Evolutionary conservation across 2,888 invertebrate genomes (phyloP).

Genomic region (Cactoblastis cactorum): DNA sequence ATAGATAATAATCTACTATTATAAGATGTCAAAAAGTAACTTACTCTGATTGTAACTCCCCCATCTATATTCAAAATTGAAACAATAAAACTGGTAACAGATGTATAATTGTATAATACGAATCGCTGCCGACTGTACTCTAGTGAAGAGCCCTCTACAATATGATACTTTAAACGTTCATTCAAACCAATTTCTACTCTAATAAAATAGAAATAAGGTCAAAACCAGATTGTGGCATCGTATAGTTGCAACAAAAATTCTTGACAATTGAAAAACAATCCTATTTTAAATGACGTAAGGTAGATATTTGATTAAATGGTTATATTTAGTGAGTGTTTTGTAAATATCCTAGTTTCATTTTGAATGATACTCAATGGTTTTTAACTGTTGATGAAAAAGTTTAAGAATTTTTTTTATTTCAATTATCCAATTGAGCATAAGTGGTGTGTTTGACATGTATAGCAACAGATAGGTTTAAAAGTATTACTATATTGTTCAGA

Average conservation of each 20-base stretch:
- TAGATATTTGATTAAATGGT: background rate
- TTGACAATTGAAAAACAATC: background rate
- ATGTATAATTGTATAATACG: background rate
- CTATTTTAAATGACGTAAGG: background rate
- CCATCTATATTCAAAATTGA: background rate
- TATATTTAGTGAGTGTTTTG: background rate
- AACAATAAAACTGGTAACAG: slow-evolving; percentile 1
- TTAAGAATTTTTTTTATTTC: slow-evolving; percentile 4
- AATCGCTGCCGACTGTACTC: slow-evolving; percentile 1
- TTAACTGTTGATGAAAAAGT: slow-evolving; percentile 3
- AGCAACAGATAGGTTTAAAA: background rate
- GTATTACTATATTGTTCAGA: background rate
- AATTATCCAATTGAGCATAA: slow-evolving; percentile 3
- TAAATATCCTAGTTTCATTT: background rate
- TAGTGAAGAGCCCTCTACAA: background rate
- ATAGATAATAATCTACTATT: too few species aligned
- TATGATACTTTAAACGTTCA: background rate
- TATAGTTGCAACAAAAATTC: background rate
- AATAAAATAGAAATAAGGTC: background rate
- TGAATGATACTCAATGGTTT: slow-evolving; percentile 8
- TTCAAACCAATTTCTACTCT: background rate
- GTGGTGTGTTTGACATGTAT: slow-evolving; percentile 5
- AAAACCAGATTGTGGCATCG: background rate
- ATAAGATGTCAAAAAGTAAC: too few species aligned
- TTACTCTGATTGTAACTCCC: too few species aligned